A percentile compares a stretch with the other conserved stretches of the same genome.
Evolutionary conservation across 2,888 invertebrate genomes (phyloP).

Genomic region (Chouioia cunea): DNA sequence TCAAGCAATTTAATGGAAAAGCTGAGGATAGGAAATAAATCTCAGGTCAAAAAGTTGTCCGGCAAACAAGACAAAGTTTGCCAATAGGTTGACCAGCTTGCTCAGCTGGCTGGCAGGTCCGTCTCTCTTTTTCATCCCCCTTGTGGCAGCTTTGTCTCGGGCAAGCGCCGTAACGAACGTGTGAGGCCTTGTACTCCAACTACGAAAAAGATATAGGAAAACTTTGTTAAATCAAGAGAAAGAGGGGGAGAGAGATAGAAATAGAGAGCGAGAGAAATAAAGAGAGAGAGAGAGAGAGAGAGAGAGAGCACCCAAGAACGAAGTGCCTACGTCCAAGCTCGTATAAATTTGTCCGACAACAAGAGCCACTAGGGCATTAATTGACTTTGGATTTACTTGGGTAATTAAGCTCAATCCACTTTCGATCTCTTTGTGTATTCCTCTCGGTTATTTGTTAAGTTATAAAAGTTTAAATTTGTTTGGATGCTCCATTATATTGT

Average conservation of each 20-base stretch:
- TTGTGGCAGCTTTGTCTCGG: constrained; percentile 26
- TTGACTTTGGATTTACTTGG: constrained; percentile 37
- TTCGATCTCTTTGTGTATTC: constrained; percentile 14
- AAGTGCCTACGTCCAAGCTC: not conserved
- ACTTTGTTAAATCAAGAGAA: constrained; percentile 3
- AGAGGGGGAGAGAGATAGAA: constrained; percentile 5
- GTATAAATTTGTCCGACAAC: constrained; percentile 21
- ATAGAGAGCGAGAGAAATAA: not conserved
- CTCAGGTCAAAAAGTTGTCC: constrained; percentile 29
- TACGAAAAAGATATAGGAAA: constrained; percentile 17
- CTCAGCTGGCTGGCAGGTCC: not conserved
- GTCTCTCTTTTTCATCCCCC: constrained; percentile 34
- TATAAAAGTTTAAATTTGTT: no score
- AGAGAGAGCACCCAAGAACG: constrained; percentile 1
- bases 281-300: not conserved
- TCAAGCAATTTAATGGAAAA: constrained; percentile 1
- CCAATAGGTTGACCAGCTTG: constrained; percentile 18
- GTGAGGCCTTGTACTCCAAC: not conserved
- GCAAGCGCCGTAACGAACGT: constrained; percentile 7
- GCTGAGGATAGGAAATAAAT: constrained; percentile 30
- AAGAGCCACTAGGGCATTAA: constrained; percentile 7
- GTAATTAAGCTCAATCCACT: constrained; percentile 30
- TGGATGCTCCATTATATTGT: no score
- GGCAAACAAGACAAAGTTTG: constrained; percentile 34
- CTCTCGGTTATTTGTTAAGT: no score